Percentiles rank a stretch among this genome's conserved stretches.
These are phyloP conservation scores for Bubalus kerabau DNA, from an alignment of 2,113 vertebrate genomes.

Conservation along the genomic window DNA sequence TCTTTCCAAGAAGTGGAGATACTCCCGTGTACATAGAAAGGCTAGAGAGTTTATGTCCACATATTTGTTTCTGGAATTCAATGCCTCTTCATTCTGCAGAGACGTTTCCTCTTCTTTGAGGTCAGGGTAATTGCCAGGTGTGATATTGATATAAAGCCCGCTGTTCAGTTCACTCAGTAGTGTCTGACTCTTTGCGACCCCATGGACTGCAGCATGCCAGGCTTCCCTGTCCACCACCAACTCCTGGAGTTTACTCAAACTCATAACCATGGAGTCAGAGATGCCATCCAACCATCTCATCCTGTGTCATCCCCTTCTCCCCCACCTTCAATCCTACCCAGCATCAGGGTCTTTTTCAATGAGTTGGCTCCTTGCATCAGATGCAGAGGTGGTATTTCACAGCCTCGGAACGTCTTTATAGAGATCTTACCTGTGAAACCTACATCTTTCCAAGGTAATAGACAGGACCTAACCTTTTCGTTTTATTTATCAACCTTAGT, in stretches of 20 bases:
- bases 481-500: conserved; percentile 34
- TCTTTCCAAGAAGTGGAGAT: not conserved
- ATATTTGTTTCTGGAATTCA: not conserved
- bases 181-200: not conserved
- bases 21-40: not conserved
- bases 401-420: not conserved
- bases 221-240: not conserved
- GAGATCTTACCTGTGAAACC: not conserved
- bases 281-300: not conserved
- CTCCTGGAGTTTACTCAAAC: not conserved
- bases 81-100: not conserved
- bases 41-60: not conserved
- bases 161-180: not conserved
- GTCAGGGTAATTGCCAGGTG: not conserved
- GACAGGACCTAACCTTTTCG: not conserved
- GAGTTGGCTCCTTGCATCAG: not conserved
- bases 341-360: not conserved
- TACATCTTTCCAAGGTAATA: not conserved
- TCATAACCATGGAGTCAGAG: not conserved
- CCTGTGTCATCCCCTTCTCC: not conserved
- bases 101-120: not conserved
- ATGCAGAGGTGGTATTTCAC: not conserved
- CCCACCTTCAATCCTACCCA: not conserved
- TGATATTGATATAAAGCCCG: not conserved
- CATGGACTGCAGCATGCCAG: not conserved